phyloP scores from a whole-genome alignment of 2,888 invertebrate genomes.

The Hemaris fuciformis region DNA sequence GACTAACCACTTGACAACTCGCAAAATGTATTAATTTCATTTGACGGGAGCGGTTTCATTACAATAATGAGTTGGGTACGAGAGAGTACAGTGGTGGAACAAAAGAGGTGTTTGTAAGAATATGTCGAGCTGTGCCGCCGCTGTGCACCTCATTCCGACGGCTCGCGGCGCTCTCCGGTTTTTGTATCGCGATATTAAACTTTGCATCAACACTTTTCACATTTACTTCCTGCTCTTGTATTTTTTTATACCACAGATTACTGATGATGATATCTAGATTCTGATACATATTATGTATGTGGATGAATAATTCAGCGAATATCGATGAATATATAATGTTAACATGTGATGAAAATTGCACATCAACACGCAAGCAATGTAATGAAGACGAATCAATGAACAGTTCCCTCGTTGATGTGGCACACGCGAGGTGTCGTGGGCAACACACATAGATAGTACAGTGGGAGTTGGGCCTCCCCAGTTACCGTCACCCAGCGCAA shows the following conservation, averaged over 20 bases:
- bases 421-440: background rate
- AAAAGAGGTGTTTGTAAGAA: background rate
- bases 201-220: background rate
- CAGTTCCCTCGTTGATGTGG: background rate
- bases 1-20: background rate
- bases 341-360: too few relatives aligned
- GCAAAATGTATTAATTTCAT: background rate
- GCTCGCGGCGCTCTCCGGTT: background rate
- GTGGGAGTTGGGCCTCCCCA: background rate
- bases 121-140: background rate
- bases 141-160: background rate
- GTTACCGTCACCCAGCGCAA: background rate
- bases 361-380: too few relatives aligned
- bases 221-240: background rate
- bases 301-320: too few relatives aligned
- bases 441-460: background rate
- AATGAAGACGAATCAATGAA: background rate
- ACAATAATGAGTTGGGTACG: background rate
- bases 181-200: conserved; percentile 2
- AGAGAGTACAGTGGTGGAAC: background rate
- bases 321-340: too few relatives aligned
- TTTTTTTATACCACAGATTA: background rate
- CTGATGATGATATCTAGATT: background rate
- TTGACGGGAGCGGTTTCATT: background rate
- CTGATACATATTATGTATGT: too few relatives aligned